Conservation (phyloP, 2,113 vertebrate genomes). For the Limnothrissa miodon region DNA sequence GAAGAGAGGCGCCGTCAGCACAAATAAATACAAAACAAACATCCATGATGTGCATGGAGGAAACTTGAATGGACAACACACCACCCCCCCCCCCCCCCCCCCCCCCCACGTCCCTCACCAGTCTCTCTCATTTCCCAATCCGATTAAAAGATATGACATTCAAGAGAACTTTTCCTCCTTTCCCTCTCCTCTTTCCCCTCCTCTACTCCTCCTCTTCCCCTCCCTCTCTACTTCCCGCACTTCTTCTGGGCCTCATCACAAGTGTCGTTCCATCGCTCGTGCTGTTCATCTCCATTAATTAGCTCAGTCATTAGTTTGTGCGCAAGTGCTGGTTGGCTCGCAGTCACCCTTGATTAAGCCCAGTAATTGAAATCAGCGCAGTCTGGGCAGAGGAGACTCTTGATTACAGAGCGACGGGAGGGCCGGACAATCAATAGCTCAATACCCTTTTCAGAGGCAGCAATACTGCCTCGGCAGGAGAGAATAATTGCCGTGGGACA, state of each 20-base stretch:
- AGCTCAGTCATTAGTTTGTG: background rate
- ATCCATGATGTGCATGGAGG: background rate
- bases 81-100: too few species aligned
- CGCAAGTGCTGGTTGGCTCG: background rate
- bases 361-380: conserved; percentile 8
- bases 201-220: background rate
- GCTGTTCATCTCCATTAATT: background rate
- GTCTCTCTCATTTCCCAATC: background rate
- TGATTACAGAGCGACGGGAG: background rate
- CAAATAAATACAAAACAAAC: background rate
- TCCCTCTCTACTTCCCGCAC: background rate
- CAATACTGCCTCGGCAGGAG: background rate
- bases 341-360: background rate
- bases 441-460: background rate
- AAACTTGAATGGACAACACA: background rate
- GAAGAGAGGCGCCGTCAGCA: background rate
- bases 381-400: background rate
- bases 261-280: background rate
- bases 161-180: background rate
- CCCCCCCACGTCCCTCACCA: too few species aligned
- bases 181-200: background rate
- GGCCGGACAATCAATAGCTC: background rate
- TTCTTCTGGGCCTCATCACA: background rate
- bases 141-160: background rate
- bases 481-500: background rate